Evolutionary conservation across 2,888 invertebrate species (phyloP), one percentile per base, ranked within the genome.

Genomic region (Pogonocherus hispidulus): DNA sequence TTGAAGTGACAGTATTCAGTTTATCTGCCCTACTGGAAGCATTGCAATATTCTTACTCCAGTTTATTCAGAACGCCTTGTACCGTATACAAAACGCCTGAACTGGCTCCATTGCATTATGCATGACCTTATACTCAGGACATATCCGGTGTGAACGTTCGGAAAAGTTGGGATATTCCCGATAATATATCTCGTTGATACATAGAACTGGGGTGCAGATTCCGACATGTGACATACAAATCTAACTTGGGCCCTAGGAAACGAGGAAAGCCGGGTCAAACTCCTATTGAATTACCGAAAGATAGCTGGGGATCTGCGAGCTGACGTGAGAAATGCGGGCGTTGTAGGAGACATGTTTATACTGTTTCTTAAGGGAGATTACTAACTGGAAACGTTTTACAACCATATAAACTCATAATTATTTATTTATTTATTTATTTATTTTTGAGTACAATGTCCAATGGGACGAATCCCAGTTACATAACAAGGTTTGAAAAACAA

Each of bases 221-320:
- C 46, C 27, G 57, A 46, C 41, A 57, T 37, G 46, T 57, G 57
- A 57, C 57, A 57, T 57, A 57, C 46, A 46, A 57, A 57, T 41
- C 27, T 27, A 57, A 46, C 22, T 44, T 44, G 41, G 46, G 18
- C 19, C 41, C 20, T 20, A n/a, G 37, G 27, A 27, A 32, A 37
- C 35, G 19, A 20, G 57, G 22, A 18, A 41, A 57, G 57, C 37
- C 20, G 57, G 57, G 57, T 57, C 57, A 57, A 57, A 57, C 57
- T 57, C 32, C 52, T 54, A 57, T 57, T 44, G 57, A 46, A 57
- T 57, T 57, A 57, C 44, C 9, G 22, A 14, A 9, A 22, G 57
- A 57, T 57, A 57, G 8, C 32, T 8, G 6, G 32, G 32, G 23
- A 4, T 20, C 14, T n/a, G 6, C 49, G n/a, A n/a, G n/a, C n/a